These are phyloP conservation scores for Notolabrus celidotus DNA, from an alignment of 2,797 vertebrate species.

Conservation along the genomic window DNA sequence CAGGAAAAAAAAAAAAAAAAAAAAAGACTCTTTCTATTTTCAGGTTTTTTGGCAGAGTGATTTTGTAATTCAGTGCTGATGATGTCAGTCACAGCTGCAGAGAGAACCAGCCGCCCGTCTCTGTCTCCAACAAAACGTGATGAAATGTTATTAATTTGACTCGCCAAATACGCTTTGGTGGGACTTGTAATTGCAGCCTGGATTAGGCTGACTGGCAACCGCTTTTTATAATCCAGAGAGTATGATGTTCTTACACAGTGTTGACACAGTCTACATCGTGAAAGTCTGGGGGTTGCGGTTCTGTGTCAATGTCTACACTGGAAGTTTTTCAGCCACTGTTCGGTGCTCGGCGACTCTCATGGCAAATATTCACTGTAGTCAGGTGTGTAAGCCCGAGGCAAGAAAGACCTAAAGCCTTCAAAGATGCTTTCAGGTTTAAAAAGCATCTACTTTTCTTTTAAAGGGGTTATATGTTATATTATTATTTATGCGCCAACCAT, in stretches of 20 bases:
- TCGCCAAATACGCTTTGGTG: conserved; percentile 30
- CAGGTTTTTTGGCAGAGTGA: conserved; percentile 48
- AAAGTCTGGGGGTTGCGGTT: conserved; percentile 10
- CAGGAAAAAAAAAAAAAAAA: conserved; percentile 1
- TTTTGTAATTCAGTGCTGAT: conserved; percentile 52
- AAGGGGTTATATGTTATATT: background rate
- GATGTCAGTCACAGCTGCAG: conserved; percentile 20
- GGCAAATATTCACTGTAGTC: conserved; percentile 14
- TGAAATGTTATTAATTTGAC: conserved; percentile 32
- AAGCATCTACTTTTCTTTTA: background rate
- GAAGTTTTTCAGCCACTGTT: background rate
- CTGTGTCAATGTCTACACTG: background rate
- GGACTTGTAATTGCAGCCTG: conserved; percentile 8
- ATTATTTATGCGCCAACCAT: too few species aligned
- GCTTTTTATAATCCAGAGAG: conserved; percentile 19
- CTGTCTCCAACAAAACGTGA: conserved; percentile 16
- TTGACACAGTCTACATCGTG: background rate
- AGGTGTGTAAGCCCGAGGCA: background rate
- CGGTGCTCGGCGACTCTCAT: conserved; percentile 2
- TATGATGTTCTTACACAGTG: conserved; percentile 25
- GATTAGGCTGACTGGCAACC: conserved; percentile 11
- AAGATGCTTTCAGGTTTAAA: conserved; percentile 19
- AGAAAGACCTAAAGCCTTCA: background rate
- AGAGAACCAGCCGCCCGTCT: conserved; percentile 14
- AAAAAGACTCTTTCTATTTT: conserved; percentile 47